Conservation (phyloP, 2,888 invertebrate genomes). For the Aspidiotus destructor region DNA sequence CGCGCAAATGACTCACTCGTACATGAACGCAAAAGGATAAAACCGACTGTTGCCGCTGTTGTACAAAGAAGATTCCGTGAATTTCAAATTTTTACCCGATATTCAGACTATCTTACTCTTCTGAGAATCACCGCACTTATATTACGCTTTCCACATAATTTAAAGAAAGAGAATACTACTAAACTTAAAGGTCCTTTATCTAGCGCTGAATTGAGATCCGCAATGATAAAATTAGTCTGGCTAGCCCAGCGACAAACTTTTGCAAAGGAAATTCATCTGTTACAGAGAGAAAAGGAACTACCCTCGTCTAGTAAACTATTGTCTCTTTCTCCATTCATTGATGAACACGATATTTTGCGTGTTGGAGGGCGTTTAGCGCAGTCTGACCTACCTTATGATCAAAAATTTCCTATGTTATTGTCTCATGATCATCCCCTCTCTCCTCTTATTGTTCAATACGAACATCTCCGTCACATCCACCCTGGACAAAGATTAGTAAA, state of each 20-base stretch:
- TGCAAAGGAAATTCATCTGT: background rate
- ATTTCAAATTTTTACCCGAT: too few relatives aligned
- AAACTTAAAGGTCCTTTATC: background rate
- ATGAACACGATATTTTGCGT: background rate
- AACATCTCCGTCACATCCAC: background rate
- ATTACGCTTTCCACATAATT: background rate
- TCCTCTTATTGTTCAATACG: background rate
- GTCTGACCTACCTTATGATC: background rate
- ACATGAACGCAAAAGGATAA: too few relatives aligned
- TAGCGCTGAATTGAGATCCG: background rate
- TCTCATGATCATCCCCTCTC: background rate
- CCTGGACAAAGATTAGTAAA: background rate
- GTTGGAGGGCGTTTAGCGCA: background rate
- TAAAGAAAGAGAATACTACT: background rate
- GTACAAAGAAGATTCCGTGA: too few relatives aligned
- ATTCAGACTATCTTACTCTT: too few relatives aligned
- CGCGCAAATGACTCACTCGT: background rate
- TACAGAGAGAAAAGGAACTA: background rate
- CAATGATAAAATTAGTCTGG: background rate
- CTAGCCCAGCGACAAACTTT: background rate
- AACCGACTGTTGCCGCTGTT: too few relatives aligned
- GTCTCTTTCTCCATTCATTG: background rate
- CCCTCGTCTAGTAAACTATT: background rate
- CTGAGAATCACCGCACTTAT: background rate
- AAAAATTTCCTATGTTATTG: background rate